Conservation (phyloP, 2,797 vertebrate genomes). For the Decapterus maruadsi region DNA sequence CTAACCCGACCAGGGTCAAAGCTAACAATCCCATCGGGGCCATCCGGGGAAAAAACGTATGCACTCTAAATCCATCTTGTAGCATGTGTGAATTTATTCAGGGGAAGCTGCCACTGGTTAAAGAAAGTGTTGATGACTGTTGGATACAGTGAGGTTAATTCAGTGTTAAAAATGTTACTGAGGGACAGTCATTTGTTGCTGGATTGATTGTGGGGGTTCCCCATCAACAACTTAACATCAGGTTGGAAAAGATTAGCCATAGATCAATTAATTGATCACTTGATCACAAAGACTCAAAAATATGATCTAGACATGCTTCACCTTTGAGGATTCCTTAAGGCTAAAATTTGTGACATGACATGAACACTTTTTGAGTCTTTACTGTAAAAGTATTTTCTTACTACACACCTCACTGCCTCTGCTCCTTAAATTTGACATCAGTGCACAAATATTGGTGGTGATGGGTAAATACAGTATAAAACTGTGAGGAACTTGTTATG, state of each 20-base stretch:
- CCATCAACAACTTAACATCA: neutral
- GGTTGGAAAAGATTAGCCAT: neutral
- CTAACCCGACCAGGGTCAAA: slow-evolving; percentile 6
- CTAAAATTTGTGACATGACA: too few relatives aligned
- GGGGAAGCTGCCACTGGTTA: neutral
- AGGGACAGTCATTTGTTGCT: too few relatives aligned
- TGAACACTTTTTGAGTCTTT: too few relatives aligned
- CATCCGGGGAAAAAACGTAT: slow-evolving; percentile 1
- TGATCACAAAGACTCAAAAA: neutral
- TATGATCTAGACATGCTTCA: too few relatives aligned
- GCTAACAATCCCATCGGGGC: neutral
- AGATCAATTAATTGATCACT: neutral
- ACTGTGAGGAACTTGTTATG: too few relatives aligned
- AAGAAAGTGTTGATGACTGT: neutral
- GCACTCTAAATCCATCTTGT: slow-evolving; percentile 8
- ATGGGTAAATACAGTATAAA: neutral
- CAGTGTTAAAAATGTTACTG: neutral
- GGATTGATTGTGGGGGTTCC: neutral
- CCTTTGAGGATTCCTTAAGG: too few relatives aligned
- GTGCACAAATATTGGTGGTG: too few relatives aligned
- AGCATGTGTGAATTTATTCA: neutral
- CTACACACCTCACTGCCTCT: too few relatives aligned
- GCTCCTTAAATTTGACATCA: neutral
- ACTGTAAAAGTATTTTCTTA: too few relatives aligned
- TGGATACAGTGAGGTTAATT: neutral